Base-by-base conservation (phyloP, 2,113 vertebrate genomes). In the Bucco capensis region DNA sequence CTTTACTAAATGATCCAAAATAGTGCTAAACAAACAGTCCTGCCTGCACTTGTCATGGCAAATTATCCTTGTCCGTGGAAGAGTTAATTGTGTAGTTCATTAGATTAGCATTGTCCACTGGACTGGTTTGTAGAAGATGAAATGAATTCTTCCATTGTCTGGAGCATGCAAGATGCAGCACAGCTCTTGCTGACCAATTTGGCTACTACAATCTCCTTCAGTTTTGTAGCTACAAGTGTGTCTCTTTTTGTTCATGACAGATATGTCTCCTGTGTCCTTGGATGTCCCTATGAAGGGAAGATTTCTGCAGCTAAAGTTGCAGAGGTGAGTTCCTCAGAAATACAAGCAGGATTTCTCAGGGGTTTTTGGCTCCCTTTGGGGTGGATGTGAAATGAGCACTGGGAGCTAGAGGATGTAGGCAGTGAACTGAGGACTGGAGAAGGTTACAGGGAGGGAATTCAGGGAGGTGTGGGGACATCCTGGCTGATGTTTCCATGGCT, bases 231-330 rank as follows among this genome's bases (percentile, higher is more conserved):
- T 94, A 12, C 81, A 64, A 33, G 5, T 19, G 10, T 4, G 2
- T 23, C 2, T 8, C 31, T 46, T 70, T 60, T 57, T 61, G 53
- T 95, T 85, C 60, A 88, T 12, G 53, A 19, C 91, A 99, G 99
- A 3, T 99, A 99, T 0, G 98, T 99, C 35, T 99, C 99, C 28
- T 99, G 99, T 92, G 99, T 98, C 31, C 97, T 99, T 14, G 99
- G 99, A 19, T 99, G 99, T 60, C 99, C 99, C 8, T 99, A 99
- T 21, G 98, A 99, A 98, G 99, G 99, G 77, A 98, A 98, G 91
- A 98, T 99, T 87, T 96, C 98, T 46, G 98, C 99, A 6, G 97
- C 98, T 81, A 99, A 99, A 97, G 99, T 99, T 50, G 99, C 98
- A 83, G 98, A 99, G 96, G 99, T 99, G 95, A 97, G 98, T 97